Base-by-base conservation (phyloP, 2,113 vertebrate genomes). In the Megaceryle torquata region DNA sequence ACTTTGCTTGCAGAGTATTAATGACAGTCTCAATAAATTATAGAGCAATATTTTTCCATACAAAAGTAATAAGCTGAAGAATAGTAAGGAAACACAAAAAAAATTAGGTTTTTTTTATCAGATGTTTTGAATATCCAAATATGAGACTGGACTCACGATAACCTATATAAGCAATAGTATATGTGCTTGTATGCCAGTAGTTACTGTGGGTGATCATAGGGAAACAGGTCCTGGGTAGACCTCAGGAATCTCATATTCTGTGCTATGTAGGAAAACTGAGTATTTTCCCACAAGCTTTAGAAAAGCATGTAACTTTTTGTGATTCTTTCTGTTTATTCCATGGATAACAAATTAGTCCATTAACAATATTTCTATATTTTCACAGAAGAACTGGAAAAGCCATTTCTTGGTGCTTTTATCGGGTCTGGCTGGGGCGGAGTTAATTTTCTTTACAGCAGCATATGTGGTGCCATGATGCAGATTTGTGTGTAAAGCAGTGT, bases 221-320 rank as follows among this genome's bases (percentile, higher is more conserved):
- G 22, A 37, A 50, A 19, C 22, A 41, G 14, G 14, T 56, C 39
- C 46, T 31, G 22, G 29, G 21, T 72, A 18, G 33, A 11, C 37
- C 33, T 74, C 10, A 25, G 28, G 35, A 44, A n/a, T 57, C 24
- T 68, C 0, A 0, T 64, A 48, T 13, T 51, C 35, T 48, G 9
- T 50, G 33, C 24, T 35, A 9, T 0, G 0, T 26, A 21, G 54
- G 48, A 31, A 31, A 8, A 51, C 19, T 6, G 37, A 76, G 10
- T 59, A 41, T 71, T 82, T 90, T 59, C 31, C 39, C 14, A 10
- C 28, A 12, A 15, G 43, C 31, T 67, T 71, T 1, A 43, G 33
- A 28, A 35, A 60, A 82, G 12, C 4, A 2, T 48, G n/a, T 76
- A 53, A n/a, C 8, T 48, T 17, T 12, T 2, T 53, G 17, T 48